A percentile compares a stretch with the other conserved stretches of the same genome.
Conservation (phyloP, 2,888 invertebrate species). For the Agrypnus murinus region DNA sequence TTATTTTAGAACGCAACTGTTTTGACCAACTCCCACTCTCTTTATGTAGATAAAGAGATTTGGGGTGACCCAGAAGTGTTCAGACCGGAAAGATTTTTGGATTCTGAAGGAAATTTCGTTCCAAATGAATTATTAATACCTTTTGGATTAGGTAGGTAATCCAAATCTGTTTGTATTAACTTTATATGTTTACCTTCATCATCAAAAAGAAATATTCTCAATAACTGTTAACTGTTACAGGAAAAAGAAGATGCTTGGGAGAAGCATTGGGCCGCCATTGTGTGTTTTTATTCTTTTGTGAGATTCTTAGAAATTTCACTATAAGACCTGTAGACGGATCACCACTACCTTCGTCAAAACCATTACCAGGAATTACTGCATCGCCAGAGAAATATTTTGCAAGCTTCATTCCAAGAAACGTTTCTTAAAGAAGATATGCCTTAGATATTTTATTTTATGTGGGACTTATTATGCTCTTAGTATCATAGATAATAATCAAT, state of each 20-base stretch:
- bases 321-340: conserved; percentile 70
- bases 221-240: conserved; percentile 66
- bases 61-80: conserved; percentile 79
- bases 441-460: too few species aligned
- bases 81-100: conserved; percentile 78
- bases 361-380: conserved; percentile 74
- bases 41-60: conserved; percentile 74
- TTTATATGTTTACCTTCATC: too few species aligned
- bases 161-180: neutral
- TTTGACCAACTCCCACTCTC: conserved; percentile 69
- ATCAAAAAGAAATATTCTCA: too few species aligned
- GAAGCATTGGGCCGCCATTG: conserved; percentile 77
- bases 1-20: conserved; percentile 67
- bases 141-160: conserved; percentile 69
- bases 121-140: conserved; percentile 65
- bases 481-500: too few species aligned
- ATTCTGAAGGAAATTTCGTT: conserved; percentile 64
- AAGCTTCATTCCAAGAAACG: neutral
- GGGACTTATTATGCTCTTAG: too few species aligned
- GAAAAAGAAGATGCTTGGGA: conserved; percentile 79
- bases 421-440: too few species aligned
- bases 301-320: conserved; percentile 75
- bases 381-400: conserved; percentile 74
- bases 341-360: conserved; percentile 69
- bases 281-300: conserved; percentile 77